Evolutionary conservation across 2,797 vertebrate genomes (phyloP), one percentile per base, ranked within the genome.

Genomic region (Eulemur rubriventer): DNA sequence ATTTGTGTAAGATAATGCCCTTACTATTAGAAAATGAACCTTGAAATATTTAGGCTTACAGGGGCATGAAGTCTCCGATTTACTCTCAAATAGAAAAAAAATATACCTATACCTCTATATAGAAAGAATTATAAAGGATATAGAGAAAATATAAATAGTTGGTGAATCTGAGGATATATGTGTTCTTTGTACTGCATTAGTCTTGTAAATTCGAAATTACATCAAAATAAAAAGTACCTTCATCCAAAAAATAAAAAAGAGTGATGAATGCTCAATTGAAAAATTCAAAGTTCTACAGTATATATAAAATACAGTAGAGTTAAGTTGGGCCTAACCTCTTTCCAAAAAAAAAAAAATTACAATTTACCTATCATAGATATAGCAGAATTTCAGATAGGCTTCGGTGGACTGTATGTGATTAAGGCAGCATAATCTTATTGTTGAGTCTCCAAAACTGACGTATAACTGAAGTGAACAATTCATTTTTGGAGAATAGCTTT

Each of bases 401-500:
- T 85, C 52, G 82, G 9, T 55, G 33, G n/a, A 67, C 4, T 94
- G 2, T n/a, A 38, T 11, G 50, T 70, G 18, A 48, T 48, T 24
- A 22, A 46, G 33, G 30, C 46, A 41, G 18, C 67, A 63, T 50
- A 55, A 91, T 70, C 33, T 75, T 72, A 75, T 18, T 79, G 10
- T 18, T 79, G 10, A 13, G 38, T 70, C 89, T 93, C 46, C 26
- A 90, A 43, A 75, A 88, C 16, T 75, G 57, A 69, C 24, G 10
- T 82, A 9, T 33, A 8, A 57, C 0, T 87, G 4, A 55, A 76
- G 20, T 18, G 24, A 50, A n/a, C 6, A 78, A 46, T 79, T 93
- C 8, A 50, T 61, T 93, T 94, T 69, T 30, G 24, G 38, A 85
- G 28, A 96, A 78, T 10, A 79, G 28, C 6, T 93, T 85, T 96